A percentile compares a stretch with the other conserved stretches of the same genome.
Conservation (phyloP, 2,113 vertebrate species). For the Sialia sialis region DNA sequence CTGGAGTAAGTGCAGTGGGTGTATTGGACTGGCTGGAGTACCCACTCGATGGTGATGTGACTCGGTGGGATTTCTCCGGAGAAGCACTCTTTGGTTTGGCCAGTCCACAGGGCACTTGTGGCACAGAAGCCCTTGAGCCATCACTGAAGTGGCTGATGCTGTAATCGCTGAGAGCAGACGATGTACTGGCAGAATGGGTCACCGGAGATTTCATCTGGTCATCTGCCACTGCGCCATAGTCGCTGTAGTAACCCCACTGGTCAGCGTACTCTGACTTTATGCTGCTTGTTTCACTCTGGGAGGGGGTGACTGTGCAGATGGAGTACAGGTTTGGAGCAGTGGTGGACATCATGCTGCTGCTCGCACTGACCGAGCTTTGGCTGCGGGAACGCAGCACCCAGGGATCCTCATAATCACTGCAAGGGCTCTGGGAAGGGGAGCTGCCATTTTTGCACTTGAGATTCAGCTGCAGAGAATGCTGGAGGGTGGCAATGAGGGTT, state of each 20-base stretch:
- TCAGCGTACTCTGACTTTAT: slow-evolving; percentile 90
- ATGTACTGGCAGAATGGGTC: slow-evolving; percentile 35
- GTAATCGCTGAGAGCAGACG: slow-evolving; percentile 59
- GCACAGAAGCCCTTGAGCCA: slow-evolving; percentile 51
- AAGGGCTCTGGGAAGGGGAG: slow-evolving; percentile 90
- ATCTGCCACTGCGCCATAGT: slow-evolving; percentile 73
- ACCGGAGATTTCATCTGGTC: slow-evolving; percentile 72
- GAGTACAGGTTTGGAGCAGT: slow-evolving; percentile 81
- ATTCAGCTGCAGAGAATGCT: slow-evolving; percentile 88
- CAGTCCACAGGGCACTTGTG: slow-evolving; percentile 57
- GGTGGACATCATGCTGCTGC: slow-evolving; percentile 84
- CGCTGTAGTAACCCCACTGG: slow-evolving; percentile 91
- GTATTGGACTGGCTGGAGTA: slow-evolving; percentile 99
- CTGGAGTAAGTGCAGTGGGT: slow-evolving; percentile 92
- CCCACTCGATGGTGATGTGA: slow-evolving; percentile 94
- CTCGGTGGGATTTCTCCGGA: slow-evolving; percentile 87
- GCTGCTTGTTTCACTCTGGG: slow-evolving; percentile 93
- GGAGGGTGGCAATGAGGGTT: slow-evolving; percentile 87
- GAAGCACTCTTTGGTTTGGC: slow-evolving; percentile 83
- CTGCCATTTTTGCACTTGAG: slow-evolving; percentile 80
- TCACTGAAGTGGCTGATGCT: slow-evolving; percentile 65
- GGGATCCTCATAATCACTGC: slow-evolving; percentile 93
- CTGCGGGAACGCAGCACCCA: slow-evolving; percentile 90
- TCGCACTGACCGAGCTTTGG: slow-evolving; percentile 86
- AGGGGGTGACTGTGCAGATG: slow-evolving; percentile 85